Evolutionary conservation across 2,888 invertebrate species (phyloP).

Genomic region (Archips crataeganus): DNA sequence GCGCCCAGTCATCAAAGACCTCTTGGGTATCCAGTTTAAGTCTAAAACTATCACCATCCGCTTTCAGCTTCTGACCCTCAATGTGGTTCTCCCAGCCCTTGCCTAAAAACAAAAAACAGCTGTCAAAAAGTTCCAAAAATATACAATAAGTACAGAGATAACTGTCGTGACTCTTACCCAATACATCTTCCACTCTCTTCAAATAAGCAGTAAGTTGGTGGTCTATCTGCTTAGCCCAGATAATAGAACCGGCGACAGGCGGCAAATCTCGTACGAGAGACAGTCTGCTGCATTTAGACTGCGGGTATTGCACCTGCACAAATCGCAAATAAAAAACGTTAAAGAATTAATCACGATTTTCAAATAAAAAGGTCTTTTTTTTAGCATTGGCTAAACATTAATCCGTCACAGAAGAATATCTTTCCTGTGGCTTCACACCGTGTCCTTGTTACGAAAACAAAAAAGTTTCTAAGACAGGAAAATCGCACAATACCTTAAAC

Average conservation of each 20-base stretch:
- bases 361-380: no score
- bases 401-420: no score
- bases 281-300: slow-evolving; percentile 96
- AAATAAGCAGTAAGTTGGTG: slow-evolving; percentile 98
- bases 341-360: background rate
- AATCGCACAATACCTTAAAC: slow-evolving; percentile 91
- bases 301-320: slow-evolving; percentile 94
- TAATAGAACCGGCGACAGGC: slow-evolving; percentile 98
- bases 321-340: background rate
- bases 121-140: background rate
- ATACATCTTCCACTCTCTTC: slow-evolving; percentile 98
- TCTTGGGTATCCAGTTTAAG: slow-evolving; percentile 98
- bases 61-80: slow-evolving; percentile 98
- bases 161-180: slow-evolving; percentile 86
- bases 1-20: slow-evolving; percentile 99
- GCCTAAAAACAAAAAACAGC: slow-evolving; percentile 73
- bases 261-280: slow-evolving; percentile 97
- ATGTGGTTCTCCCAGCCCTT: slow-evolving; percentile 99
- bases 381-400: no score
- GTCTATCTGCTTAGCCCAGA: slow-evolving; percentile 99
- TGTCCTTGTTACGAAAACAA: no score
- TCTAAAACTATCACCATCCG: slow-evolving; percentile 99
- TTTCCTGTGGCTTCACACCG: no score
- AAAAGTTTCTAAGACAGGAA: no score
- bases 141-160: background rate